These are phyloP conservation scores for Monoplex corrugatus DNA, from an alignment of 2,888 invertebrate species.

Conservation along the genomic window DNA sequence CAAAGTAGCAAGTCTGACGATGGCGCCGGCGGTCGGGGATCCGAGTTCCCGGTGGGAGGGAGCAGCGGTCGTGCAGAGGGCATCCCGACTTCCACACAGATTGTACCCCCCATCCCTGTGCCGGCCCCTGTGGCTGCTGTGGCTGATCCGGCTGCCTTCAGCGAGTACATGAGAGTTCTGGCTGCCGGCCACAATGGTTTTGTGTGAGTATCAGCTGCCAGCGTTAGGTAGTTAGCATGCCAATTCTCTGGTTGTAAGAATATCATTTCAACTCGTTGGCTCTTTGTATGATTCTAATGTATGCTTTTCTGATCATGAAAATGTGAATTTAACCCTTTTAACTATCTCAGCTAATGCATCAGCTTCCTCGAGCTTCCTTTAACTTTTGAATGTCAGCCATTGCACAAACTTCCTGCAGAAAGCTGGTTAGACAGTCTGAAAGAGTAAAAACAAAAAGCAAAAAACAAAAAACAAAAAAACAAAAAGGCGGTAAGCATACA, in stretches of 20 bases:
- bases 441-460: neutral
- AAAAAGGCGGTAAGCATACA: neutral
- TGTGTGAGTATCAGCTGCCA: conserved; percentile 60
- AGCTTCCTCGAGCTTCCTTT: too few species aligned
- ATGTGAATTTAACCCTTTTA: too few species aligned
- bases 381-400: too few species aligned
- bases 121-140: conserved; percentile 46
- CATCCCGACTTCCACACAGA: neutral
- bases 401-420: too few species aligned
- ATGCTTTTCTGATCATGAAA: too few species aligned
- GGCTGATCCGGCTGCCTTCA: conserved; percentile 58
- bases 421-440: too few species aligned
- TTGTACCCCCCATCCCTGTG: neutral
- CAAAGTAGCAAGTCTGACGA: conserved; percentile 23
- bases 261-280: too few species aligned
- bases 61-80: conserved; percentile 23
- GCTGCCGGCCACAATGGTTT: conserved; percentile 59
- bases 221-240: too few species aligned
- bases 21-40: neutral
- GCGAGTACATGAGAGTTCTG: conserved; percentile 63
- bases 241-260: too few species aligned
- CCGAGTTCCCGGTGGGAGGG: neutral
- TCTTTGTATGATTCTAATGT: too few species aligned
- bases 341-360: too few species aligned
- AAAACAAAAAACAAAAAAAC: too few species aligned